Evolutionary conservation across 2,797 vertebrate species (phyloP), one percentile per base, ranked within the genome.

Genomic region (Gallinago stenura): DNA sequence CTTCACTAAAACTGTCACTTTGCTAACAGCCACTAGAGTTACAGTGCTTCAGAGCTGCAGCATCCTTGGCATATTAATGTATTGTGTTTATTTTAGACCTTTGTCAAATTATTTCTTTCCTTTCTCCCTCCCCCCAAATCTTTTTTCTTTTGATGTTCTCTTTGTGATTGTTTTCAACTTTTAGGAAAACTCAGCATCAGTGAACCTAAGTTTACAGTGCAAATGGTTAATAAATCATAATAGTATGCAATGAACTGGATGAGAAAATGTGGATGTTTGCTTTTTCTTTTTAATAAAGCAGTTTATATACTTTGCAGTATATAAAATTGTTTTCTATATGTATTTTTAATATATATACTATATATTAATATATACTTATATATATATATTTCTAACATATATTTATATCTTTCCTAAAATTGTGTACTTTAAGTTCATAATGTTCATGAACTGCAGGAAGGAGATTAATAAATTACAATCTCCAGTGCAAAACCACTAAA

Each of bases 21-120:
- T 93, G 96, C 97, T 97, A 97, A 98, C 98, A 97, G 90, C 91
- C 97, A 93, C 73, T 95, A 86, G 69, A 87, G 37, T 82, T 96
- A 94, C 89, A 93, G 88, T 93, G 93, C 83, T 91, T 91, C 71
- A 64, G 72, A 93, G 62, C 90, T 96, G 71, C 76, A 81, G 28
- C 54, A 57, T 78, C 37, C 81, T 92, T 95, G 89, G 39, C 71
- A 19, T 90, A 93, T 95, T 97, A 96, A 93, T 87, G 16, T 48
- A 66, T 14, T 90, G 58, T 61, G 60, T 89, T 96, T 90, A 54
- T 93, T 88, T 93, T 88, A 94, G 50, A 61, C 70, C 48, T 89
- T 57, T 88, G 8, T 95, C 46, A 87, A 87, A 76, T 76, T 58
- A 31, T 90, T 95, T 73, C 43, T 75, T 92, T 37, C 17, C 10